Conservation (phyloP, 2,797 vertebrate species). For the Glyptemys insculpta region DNA sequence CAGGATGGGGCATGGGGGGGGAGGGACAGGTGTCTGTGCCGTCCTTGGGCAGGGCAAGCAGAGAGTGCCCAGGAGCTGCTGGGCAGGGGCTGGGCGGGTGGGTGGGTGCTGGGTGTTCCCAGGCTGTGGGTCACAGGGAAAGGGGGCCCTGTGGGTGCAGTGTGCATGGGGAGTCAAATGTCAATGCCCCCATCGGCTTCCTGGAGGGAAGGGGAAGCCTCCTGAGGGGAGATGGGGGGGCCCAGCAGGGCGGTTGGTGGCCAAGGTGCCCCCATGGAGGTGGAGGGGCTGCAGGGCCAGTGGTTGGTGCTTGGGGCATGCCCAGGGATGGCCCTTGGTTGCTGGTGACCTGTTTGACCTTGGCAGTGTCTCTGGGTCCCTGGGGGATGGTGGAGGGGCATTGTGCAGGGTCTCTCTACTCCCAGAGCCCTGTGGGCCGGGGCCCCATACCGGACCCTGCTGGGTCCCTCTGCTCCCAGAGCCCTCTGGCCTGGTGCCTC, state of each 20-base stretch:
- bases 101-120: not conserved
- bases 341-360: not conserved
- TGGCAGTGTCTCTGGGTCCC: not conserved
- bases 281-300: not conserved
- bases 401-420: too few species aligned
- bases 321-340: not conserved
- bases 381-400: not conserved
- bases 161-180: not conserved
- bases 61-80: not conserved
- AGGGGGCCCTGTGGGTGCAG: not conserved
- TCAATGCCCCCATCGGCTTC: not conserved
- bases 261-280: not conserved
- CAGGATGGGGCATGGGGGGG: not conserved
- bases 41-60: not conserved
- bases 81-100: not conserved
- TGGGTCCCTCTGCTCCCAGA: too few species aligned
- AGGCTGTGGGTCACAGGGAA: not conserved
- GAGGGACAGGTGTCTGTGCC: not conserved
- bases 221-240: too few species aligned
- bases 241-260: not conserved
- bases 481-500: too few species aligned
- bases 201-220: not conserved
- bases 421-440: too few species aligned
- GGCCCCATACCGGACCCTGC: too few species aligned
- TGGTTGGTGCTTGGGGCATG: not conserved